Evolutionary conservation across 2,888 invertebrate species (phyloP), one percentile per base, ranked within the genome.

Genomic region (Sarcophaga caerulescens): DNA sequence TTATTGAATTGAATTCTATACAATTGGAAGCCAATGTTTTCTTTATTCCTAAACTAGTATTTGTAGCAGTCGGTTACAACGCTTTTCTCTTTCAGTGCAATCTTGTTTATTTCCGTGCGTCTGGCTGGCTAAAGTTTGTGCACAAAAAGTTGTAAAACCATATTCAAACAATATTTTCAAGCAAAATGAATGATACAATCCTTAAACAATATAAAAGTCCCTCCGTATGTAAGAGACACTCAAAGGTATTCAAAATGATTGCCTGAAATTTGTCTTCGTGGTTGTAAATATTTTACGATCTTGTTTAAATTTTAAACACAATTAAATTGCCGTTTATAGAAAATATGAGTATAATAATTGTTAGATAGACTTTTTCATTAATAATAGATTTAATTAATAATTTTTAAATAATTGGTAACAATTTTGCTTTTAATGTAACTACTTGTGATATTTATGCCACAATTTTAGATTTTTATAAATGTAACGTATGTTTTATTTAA

Each of bases 141-240:
- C 6, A n/a, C 60, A 73, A 73, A 77, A 77, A 70, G 62, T 78
- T 83, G 73, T 83, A 68, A 73, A 52, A 83, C 62, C 65, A 83
- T 78, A 74, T 78, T 77, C 17, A 11, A 78, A 77, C 76, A 76
- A 60, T 62, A 68, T 75, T 68, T 35, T 25, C 4, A 14, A 47
- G 14, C 11, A 47, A 52, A 52, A 52, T 14, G 14, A 14, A 47
- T 52, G 17, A 12, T 52, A 52, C 14, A 52, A 52, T 17, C 17
- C 17, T 52, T 14, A 12, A 52, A 52, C 52, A 12, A 17, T 52
- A 17, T 52, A 52, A 8, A 10, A 52, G 3, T 17, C 17, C 14
- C 14, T 52, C 52, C 17, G 52, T 52, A 52, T 52, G 12, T 52
- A 52, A 17, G 17, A 52, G 52, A 0, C 17, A 4, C 17, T 14